Conservation (phyloP, 2,888 invertebrate genomes). For the Aphrophora alni region DNA sequence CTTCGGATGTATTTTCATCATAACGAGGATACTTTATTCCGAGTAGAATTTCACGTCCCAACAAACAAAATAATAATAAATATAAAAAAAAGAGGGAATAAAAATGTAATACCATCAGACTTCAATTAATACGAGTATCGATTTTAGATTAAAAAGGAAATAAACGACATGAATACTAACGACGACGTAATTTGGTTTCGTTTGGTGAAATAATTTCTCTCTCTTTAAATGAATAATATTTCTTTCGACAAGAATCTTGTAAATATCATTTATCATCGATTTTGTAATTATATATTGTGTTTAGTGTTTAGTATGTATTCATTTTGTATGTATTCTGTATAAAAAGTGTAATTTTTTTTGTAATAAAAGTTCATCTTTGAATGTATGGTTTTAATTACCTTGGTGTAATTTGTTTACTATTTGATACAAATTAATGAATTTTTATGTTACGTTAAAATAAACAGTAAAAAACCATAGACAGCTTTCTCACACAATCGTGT, state of each 20-base stretch:
- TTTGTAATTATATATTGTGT: not conserved
- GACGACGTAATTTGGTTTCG: not conserved
- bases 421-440: too few species aligned
- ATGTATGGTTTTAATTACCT: too few species aligned
- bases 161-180: not conserved
- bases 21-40: not conserved
- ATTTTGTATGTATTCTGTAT: not conserved
- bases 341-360: not conserved
- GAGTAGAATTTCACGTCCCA: not conserved
- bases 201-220: not conserved
- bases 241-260: not conserved
- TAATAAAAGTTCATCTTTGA: not conserved
- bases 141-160: not conserved
- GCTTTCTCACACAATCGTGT: too few species aligned
- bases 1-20: not conserved
- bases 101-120: not conserved
- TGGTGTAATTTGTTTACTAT: too few species aligned
- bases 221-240: not conserved
- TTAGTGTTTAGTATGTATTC: not conserved
- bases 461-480: too few species aligned
- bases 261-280: not conserved
- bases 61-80: not conserved
- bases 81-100: not conserved
- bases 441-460: too few species aligned
- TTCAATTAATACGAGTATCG: not conserved